Evolutionary conservation across 1,140 invertebrate species (phyloP), one percentile per base, ranked within the genome.

Genomic region (Caenorhabditis remanei): DNA sequence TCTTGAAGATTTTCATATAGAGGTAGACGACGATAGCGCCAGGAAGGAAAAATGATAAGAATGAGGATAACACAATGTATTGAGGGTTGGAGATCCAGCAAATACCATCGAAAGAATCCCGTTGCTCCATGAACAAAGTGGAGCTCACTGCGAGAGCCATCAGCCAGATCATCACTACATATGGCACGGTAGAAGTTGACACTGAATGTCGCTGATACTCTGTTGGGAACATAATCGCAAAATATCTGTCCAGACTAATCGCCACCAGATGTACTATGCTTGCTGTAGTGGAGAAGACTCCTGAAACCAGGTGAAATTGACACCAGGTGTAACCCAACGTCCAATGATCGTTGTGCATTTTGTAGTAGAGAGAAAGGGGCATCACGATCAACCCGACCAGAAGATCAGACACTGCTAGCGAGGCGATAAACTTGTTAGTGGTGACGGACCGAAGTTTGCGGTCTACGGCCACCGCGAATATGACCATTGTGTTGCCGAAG

Each of bases 371-470:
- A 0, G 93, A 92, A 53, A 94, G 92, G 2, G 94, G 94, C 93
- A 94, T 94, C 11, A 94, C 94, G 21, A 94, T 84, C 7, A 94
- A 87, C 2, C 93, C 94, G 5, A 94, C 94, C 7, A 94, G 89
- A 41, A 94, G 88, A 89, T 94, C 94, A 2, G 93, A 93, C 11
- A 94, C 92, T 0, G 94, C 94, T 65, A 94, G 89, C 8, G 93
- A 94, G 43, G 94, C 93, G 32, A 94, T 94, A 16, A 94, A 93
- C 55, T 93, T 91, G 90, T 94, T 94, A 56, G 93, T 94, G 32
- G 91, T 88, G 8, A 89, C 86, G n/a, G 92, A 84, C 3, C 92
- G 90, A 0, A 93, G 90, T 55, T 93, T 90, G 82, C 91, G 92
- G 16, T 94, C 93, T 14, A 94, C 90, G 21, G 88, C 90, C n/a